A percentile compares a stretch with the other conserved stretches of the same genome.
Evolutionary conservation across 2,888 invertebrate species (phyloP).

Genomic region (Trachelus troglodyta): DNA sequence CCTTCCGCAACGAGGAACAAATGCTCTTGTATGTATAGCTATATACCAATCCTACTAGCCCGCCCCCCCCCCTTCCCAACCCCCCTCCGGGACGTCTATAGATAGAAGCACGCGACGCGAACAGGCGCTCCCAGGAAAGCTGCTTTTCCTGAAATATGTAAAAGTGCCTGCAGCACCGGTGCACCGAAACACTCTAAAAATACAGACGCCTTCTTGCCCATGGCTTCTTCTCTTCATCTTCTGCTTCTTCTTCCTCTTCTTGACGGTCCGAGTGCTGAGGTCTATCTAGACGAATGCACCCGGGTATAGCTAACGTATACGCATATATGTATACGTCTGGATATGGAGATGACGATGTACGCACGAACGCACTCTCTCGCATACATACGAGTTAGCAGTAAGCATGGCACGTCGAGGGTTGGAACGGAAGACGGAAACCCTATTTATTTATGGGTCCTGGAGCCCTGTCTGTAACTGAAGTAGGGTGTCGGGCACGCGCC

Average conservation of each 20-base stretch:
- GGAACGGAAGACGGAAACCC: slow-evolving; percentile 60
- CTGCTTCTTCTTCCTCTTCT: slow-evolving; percentile 17
- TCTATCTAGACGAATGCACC: background rate
- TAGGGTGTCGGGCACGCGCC: slow-evolving; percentile 60
- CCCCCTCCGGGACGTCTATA: slow-evolving; percentile 24
- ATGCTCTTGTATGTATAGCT: slow-evolving; percentile 1
- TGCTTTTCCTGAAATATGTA: slow-evolving; percentile 60
- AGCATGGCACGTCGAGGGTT: slow-evolving; percentile 19
- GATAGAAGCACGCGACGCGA: slow-evolving; percentile 26
- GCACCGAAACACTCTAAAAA: slow-evolving; percentile 47
- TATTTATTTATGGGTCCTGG: slow-evolving; percentile 64
- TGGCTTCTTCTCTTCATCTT: slow-evolving; percentile 18
- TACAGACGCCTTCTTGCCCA: slow-evolving; percentile 30
- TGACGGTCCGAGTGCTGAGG: slow-evolving; percentile 3
- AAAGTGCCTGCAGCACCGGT: slow-evolving; percentile 40
- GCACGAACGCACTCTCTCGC: slow-evolving; percentile 4
- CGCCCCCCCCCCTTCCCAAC: background rate
- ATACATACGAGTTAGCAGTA: background rate
- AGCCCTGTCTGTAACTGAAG: slow-evolving; percentile 52
- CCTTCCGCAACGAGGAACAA: slow-evolving; percentile 32
- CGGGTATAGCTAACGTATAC: background rate
- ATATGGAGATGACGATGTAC: background rate
- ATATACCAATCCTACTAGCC: background rate
- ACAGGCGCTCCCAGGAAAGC: slow-evolving; percentile 14
- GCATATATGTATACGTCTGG: background rate